Percentiles rank a stretch among this genome's conserved stretches.
Conservation (phyloP, 2,888 invertebrate genomes). For the Ectemnius cavifrons region DNA sequence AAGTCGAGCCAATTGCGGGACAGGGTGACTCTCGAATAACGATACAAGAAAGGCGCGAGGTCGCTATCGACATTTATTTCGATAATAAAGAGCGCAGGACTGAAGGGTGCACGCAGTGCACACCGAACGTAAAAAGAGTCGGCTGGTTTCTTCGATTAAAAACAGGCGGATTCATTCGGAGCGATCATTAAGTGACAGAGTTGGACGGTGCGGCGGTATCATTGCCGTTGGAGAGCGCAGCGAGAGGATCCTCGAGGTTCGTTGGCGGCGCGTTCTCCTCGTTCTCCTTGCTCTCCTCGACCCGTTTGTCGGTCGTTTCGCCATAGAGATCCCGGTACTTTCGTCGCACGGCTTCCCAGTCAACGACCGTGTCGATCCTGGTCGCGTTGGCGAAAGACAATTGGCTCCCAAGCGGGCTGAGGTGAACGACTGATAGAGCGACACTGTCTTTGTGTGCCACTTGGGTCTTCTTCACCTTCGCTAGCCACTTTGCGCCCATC, state of each 20-base stretch:
- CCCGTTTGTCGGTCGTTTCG: slow-evolving; percentile 79
- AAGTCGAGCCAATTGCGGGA: too few species aligned
- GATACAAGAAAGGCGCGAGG: slow-evolving; percentile 23
- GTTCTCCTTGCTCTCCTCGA: slow-evolving; percentile 52
- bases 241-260: slow-evolving; percentile 45
- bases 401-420: slow-evolving; percentile 91
- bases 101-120: slow-evolving; percentile 27
- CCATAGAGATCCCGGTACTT: slow-evolving; percentile 90
- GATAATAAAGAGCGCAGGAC: slow-evolving; percentile 32
- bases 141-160: too few species aligned
- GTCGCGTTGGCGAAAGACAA: slow-evolving; percentile 86
- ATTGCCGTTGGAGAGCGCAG: slow-evolving; percentile 10
- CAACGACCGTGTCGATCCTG: slow-evolving; percentile 92
- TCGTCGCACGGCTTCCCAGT: slow-evolving; percentile 94
- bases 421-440: slow-evolving; percentile 87
- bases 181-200: too few species aligned
- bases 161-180: too few species aligned
- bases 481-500: slow-evolving; percentile 93
- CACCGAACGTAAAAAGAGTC: too few species aligned
- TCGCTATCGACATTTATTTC: slow-evolving; percentile 48
- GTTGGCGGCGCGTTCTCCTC: slow-evolving; percentile 38
- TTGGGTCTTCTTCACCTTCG: slow-evolving; percentile 92
- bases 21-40: slow-evolving; percentile 23
- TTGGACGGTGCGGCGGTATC: slow-evolving; percentile 23
- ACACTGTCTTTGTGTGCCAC: slow-evolving; percentile 89